Conservation (phyloP, 2,797 vertebrate species). For the Argya squamiceps region DNA sequence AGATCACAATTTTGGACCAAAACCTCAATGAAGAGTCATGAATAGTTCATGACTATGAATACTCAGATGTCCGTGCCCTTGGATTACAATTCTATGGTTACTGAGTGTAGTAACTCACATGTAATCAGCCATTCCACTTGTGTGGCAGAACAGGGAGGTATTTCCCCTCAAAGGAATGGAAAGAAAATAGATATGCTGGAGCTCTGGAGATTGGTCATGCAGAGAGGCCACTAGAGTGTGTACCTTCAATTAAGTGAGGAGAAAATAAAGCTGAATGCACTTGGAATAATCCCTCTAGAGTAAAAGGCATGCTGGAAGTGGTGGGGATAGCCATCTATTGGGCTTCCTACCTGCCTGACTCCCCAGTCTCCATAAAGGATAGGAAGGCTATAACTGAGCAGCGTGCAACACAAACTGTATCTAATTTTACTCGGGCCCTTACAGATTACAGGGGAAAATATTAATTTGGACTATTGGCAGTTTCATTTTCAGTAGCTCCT, state of each 20-base stretch:
- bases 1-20: neutral
- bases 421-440: neutral
- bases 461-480: neutral
- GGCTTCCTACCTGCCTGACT: neutral
- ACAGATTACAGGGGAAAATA: neutral
- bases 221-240: neutral
- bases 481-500: neutral
- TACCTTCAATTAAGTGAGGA: neutral
- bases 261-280: neutral
- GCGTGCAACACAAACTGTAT: neutral
- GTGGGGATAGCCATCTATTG: neutral
- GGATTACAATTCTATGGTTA: neutral
- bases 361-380: rapidly evolving
- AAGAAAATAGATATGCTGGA: neutral
- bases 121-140: neutral
- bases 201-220: neutral
- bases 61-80: neutral
- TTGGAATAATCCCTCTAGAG: neutral
- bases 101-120: neutral
- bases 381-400: neutral
- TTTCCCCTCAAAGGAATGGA: neutral
- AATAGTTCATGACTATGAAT: neutral
- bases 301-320: neutral
- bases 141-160: neutral
- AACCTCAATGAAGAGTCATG: neutral